Base-by-base conservation (phyloP, 2,113 vertebrate species). In the Crotalus tigris region DNA sequence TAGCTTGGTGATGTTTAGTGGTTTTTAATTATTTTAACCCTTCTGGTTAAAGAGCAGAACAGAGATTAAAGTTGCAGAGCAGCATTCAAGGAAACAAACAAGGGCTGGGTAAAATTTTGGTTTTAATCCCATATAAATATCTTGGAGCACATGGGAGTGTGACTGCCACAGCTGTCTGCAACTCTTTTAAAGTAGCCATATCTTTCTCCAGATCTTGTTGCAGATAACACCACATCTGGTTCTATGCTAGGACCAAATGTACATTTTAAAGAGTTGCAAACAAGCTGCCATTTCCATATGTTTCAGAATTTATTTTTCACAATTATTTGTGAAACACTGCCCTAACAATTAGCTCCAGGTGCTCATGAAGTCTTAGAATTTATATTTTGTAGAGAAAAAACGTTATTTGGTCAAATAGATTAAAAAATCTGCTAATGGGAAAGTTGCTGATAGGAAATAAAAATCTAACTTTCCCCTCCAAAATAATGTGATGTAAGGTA, bases 21-120 rank as follows among this genome's bases (percentile, higher is more conserved):
- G 23, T 94, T 95, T 94, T 9, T 85, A 57, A 85, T 86, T 58
- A 21, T 91, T 39, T 69, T 24, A 54, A 54, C 10, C 49, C 59
- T 88, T n/a, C 24, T 46, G 10, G 1, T 69, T 54, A 64, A 92
- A 69, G 12, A n/a, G 12, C 11, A n/a, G 29, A n/a, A 5, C 64
- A 69, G 29, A 2, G 29, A 9, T 61, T 61, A 61, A 33, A 64
- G 3, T 39, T 39, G 12, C 24, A 64, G 29, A 44, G 1, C 9
- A 33, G 23, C n/a, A 54, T 86, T 46, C 88, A 59, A 53, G 87
- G 7, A 51, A 64, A 8, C 7, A 19, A 29, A 12, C 39, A 58
- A 89, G 33, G 33, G 6, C 75, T 81, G 33, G 29, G 6, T 39
- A 39, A 81, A 17, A 39, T 17, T 39, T 44, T 81, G 19, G 7